Base-by-base conservation (phyloP, 2,113 vertebrate species). In the Cynocephalus volans region DNA sequence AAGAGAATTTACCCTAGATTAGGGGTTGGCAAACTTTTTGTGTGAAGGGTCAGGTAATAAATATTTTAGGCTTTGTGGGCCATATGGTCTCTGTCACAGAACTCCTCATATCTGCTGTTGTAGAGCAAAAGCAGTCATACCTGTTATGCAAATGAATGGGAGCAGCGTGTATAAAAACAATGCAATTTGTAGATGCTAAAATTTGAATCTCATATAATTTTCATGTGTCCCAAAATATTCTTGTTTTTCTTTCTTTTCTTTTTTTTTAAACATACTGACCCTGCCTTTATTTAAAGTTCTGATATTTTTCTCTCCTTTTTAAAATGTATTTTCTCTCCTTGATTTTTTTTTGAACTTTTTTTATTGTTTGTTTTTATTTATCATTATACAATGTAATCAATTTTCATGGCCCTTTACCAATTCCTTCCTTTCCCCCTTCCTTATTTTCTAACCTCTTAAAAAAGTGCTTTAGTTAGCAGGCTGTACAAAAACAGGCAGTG, bases 121-220 rank as follows among this genome's bases (percentile, higher is more conserved):
- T 9, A 24, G 21, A 69, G 15, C 2, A 50, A 80, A 89, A 88
- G 21, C 11, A 91, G 26, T 11, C 28, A 24, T 6, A 48, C 21
- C 5, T 93, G 76, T 62, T 45, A 73, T 12, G 58, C 21, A 88
- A 64, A 92, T 56, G 9, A 87, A 17, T 45, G 7, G 5, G 67
- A 75, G 21, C 33, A 31, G 19, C 90, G 48, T 67, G 15, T 60
- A 70, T 24, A 11, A 33, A 60, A 45, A 76, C 33, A 79, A 60
- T 17, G 72, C 77, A 54, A 76, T 91, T 95, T 67, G 95, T 79
- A 58, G 8, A 56, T 33, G 31, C 2, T 65, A 24, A 93, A 81
- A 86, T 92, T n/a, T 84, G 86, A 96, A 89, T 85, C 87, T 91
- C 41, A 62, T 56, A 45, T 75, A 69, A 84, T 79, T 72, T 93